Conservation (phyloP, 92 coral and sea anemone species). For the Porites rus region DNA sequence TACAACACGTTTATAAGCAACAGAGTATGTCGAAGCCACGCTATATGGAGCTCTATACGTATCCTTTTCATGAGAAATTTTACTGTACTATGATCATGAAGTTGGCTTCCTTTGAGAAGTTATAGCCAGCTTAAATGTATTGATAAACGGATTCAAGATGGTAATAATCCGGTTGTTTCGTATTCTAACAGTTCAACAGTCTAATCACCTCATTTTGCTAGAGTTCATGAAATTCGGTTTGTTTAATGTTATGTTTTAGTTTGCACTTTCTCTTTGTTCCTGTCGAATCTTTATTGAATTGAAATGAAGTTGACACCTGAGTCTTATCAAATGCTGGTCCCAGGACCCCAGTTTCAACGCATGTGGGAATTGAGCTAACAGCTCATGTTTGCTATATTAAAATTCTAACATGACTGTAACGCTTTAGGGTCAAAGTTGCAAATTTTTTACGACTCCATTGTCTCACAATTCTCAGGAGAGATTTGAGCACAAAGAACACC, state of each 20-base stretch:
- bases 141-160: background rate
- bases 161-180: background rate
- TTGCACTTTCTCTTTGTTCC: background rate
- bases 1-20: conserved; percentile 96
- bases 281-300: background rate
- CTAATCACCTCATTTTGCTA: background rate
- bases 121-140: background rate
- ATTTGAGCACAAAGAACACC: too few relatives aligned
- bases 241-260: background rate
- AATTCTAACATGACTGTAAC: too few relatives aligned
- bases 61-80: conserved; percentile 74
- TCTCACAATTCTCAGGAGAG: too few relatives aligned
- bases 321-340: background rate
- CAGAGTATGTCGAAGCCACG: conserved; percentile 96
- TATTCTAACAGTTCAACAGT: background rate
- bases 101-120: background rate
- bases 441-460: too few relatives aligned
- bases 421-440: too few relatives aligned
- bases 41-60: conserved; percentile 99
- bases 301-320: background rate
- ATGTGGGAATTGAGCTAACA: background rate
- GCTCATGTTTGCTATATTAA: background rate
- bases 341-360: background rate
- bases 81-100: background rate
- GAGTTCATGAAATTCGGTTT: background rate